Evolutionary conservation across 2,888 invertebrate species (phyloP).

Genomic region (Myopa tessellatipennis): DNA sequence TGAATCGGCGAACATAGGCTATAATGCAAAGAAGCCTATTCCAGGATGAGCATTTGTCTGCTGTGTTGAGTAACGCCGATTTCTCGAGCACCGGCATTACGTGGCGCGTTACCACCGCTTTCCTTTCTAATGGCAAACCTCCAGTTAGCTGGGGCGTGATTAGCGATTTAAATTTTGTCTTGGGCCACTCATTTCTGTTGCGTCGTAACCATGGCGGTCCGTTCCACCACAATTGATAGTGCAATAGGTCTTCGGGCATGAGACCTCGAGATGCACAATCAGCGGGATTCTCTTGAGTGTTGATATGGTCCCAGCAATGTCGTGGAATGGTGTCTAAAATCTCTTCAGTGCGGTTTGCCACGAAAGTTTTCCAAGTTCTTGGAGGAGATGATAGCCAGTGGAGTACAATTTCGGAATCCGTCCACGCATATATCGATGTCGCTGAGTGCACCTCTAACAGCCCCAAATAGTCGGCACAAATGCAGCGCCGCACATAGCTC

Average conservation of each 20-base stretch:
- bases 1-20: slow-evolving; percentile 38
- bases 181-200: slow-evolving; percentile 19
- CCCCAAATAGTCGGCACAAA: background rate
- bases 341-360: slow-evolving; percentile 47
- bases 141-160: background rate
- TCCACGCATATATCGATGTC: slow-evolving; percentile 43
- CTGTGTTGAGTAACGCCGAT: background rate
- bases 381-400: slow-evolving; percentile 49
- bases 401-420: slow-evolving; percentile 46
- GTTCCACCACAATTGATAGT: slow-evolving; percentile 13
- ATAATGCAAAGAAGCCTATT: too few relatives aligned
- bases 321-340: slow-evolving; percentile 35
- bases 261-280: slow-evolving; percentile 49
- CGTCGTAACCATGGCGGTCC: slow-evolving; percentile 14
- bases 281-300: slow-evolving; percentile 47
- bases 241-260: slow-evolving; percentile 1
- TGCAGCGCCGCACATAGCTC: slow-evolving; percentile 16
- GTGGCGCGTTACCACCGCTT: background rate
- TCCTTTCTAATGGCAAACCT: background rate
- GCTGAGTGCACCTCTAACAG: background rate
- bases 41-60: slow-evolving; percentile 10
- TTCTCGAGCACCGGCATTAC: background rate
- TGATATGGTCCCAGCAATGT: slow-evolving; percentile 46
- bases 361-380: slow-evolving; percentile 50
- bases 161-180: background rate